Conservation (phyloP, 2,888 invertebrate genomes). For the Tetheella fluctuosa region DNA sequence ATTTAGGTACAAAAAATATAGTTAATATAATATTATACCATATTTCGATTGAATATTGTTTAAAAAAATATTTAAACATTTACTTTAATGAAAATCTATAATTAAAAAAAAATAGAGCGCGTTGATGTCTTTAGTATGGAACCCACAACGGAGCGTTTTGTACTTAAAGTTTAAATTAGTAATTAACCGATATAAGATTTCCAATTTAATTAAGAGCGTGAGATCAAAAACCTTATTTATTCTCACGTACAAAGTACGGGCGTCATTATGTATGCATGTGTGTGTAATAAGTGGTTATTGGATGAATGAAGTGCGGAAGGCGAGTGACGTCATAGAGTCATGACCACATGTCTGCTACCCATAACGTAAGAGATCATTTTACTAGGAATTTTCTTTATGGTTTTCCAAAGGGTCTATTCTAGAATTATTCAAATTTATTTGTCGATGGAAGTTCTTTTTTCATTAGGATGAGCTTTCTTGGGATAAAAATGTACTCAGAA, state of each 20-base stretch:
- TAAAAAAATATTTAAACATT: no score
- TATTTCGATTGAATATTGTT: no score
- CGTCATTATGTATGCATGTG: conserved; percentile 16
- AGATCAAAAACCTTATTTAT: conserved; percentile 17
- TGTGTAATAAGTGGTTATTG: conserved; percentile 27
- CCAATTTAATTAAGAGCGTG: conserved; percentile 26
- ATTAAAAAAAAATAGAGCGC: not conserved
- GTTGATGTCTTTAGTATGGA: conserved; percentile 11
- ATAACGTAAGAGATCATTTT: conserved; percentile 26
- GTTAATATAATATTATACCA: no score
- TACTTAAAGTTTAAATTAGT: not conserved
- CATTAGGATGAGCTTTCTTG: no score
- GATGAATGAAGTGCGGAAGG: conserved; percentile 56
- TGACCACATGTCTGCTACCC: conserved; percentile 23
- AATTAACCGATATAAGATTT: not conserved
- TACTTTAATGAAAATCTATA: no score
- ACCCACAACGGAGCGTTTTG: not conserved
- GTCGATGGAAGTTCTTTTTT: not conserved
- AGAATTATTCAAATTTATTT: not conserved
- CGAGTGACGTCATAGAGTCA: conserved; percentile 40
- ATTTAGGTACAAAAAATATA: no score
- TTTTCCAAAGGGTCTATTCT: not conserved
- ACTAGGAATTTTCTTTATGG: conserved; percentile 3
- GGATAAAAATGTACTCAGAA: no score
- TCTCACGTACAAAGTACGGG: not conserved